Conservation (phyloP, 1,140 invertebrate genomes). For the Diorhabda sublineata region DNA sequence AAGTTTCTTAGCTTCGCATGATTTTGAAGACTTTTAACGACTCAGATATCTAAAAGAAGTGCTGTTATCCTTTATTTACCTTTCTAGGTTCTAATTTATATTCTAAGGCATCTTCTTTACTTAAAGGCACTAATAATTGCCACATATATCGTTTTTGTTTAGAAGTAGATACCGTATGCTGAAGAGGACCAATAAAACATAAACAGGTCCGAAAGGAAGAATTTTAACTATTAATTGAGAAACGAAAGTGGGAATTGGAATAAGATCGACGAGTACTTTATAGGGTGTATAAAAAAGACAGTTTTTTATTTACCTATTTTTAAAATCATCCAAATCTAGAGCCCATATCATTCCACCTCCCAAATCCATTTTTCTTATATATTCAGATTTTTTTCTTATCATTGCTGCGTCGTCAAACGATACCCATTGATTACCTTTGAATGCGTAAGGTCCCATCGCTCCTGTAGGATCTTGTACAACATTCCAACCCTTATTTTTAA, state of each 20-base stretch:
- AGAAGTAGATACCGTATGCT: too few relatives aligned
- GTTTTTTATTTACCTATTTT: slow-evolving; percentile 48
- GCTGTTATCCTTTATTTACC: too few relatives aligned
- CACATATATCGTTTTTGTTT: too few relatives aligned
- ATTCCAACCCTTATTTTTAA: slow-evolving; percentile 73
- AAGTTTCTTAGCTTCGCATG: too few relatives aligned
- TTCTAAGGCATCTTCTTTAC: too few relatives aligned
- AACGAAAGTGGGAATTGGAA: not conserved
- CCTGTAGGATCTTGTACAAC: slow-evolving; percentile 69
- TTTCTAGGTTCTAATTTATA: too few relatives aligned
- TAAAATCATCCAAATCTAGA: slow-evolving; percentile 82
- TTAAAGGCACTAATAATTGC: too few relatives aligned
- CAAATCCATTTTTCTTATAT: slow-evolving; percentile 68
- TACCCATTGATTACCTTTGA: slow-evolving; percentile 83
- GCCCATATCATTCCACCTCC: slow-evolving; percentile 91
- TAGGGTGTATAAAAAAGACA: not conserved
- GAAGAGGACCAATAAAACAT: too few relatives aligned
- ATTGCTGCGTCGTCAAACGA: slow-evolving; percentile 80
- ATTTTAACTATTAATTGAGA: not conserved
- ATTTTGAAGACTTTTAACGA: too few relatives aligned
- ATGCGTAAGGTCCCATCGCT: slow-evolving; percentile 82
- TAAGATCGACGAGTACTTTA: slow-evolving; percentile 17
- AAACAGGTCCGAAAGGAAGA: too few relatives aligned
- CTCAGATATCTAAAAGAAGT: too few relatives aligned
- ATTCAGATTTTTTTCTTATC: slow-evolving; percentile 72